Evolutionary conservation across 2,888 invertebrate species (phyloP).

Genomic region (Agrotis segetum): DNA sequence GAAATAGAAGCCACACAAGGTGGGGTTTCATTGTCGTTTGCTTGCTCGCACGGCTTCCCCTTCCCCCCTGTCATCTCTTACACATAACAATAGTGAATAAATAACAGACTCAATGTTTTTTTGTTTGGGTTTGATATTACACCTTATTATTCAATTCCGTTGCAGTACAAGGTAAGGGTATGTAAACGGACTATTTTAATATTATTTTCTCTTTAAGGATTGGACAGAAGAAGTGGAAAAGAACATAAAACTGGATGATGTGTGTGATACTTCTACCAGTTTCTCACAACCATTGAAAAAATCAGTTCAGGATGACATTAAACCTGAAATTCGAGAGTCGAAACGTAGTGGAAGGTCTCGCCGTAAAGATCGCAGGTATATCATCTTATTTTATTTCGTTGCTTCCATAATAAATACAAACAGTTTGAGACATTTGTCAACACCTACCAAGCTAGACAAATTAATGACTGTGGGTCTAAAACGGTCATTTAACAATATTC

Average conservation of each 20-base stretch:
- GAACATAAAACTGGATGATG: conserved; percentile 85
- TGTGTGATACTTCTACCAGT: conserved; percentile 81
- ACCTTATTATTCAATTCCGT: not conserved
- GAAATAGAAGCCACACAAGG: too few species aligned
- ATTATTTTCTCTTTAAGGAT: conserved; percentile 73
- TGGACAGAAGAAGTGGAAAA: conserved; percentile 90
- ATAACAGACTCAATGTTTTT: too few species aligned
- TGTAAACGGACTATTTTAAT: not conserved
- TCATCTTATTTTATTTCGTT: not conserved
- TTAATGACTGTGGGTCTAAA: not conserved
- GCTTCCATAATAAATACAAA: not conserved
- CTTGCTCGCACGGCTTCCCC: too few species aligned
- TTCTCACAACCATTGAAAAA: conserved; percentile 81
- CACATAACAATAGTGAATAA: too few species aligned
- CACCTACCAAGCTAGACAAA: not conserved
- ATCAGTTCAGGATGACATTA: conserved; percentile 77
- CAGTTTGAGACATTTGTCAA: not conserved
- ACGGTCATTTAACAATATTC: too few species aligned
- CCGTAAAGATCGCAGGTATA: conserved; percentile 85
- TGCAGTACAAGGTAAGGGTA: not conserved
- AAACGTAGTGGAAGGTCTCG: conserved; percentile 82
- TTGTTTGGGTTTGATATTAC: too few species aligned
- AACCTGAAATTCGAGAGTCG: conserved; percentile 78
- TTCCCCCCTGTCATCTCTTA: too few species aligned
- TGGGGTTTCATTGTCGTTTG: too few species aligned